Evolutionary conservation across 2,113 vertebrate species (phyloP), one percentile per base, ranked within the genome.

Genomic region (Pithys albifrons): DNA sequence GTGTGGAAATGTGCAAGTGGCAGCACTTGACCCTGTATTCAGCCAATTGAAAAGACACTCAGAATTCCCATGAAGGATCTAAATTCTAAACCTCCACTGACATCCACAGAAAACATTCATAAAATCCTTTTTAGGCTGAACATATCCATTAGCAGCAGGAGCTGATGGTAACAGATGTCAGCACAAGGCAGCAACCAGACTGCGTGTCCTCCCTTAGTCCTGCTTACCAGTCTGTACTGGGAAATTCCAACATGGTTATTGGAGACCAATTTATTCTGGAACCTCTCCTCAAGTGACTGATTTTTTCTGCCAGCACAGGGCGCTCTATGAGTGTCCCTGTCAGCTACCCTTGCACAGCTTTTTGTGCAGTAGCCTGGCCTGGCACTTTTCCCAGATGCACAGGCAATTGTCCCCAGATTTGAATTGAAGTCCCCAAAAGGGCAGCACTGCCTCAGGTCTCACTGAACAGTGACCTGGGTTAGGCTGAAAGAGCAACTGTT

Each of bases 401-500:
- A 69, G 43, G 67, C 58, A 66, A 23, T 75, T 8, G 1, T 75
- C 69, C 66, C 10, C 2, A 12, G 72, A 70, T 37, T 7, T 69
- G 65, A 89, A 67, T 1, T 49, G 72, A 77, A 87, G 67, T 72
- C 70, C 74, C 70, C 54, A 29, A 78, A 95, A 57, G 65, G 62
- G 71, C 86, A 83, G 49, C 1, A 0, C 49, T 73, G 79, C 86
- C 71, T 39, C 84, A 76, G 89, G 81, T 92, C 73, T 64, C 80
- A 2, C 41, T 54, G 65, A 89, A 48, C 61, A 49, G 73, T 3
- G 28, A 35, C 85, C 73, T 27, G 61, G 13, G 77, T 75, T 84
- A 78, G 66, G 57, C 80, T 95, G 89, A 89, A 95, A 89, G 89
- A 80, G 69, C 52, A 85, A 91, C 51, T 78, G 73, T 83, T 83